phyloP scores from a whole-genome alignment of 2,113 vertebrate species.

The Oxyruncus cristatus region DNA sequence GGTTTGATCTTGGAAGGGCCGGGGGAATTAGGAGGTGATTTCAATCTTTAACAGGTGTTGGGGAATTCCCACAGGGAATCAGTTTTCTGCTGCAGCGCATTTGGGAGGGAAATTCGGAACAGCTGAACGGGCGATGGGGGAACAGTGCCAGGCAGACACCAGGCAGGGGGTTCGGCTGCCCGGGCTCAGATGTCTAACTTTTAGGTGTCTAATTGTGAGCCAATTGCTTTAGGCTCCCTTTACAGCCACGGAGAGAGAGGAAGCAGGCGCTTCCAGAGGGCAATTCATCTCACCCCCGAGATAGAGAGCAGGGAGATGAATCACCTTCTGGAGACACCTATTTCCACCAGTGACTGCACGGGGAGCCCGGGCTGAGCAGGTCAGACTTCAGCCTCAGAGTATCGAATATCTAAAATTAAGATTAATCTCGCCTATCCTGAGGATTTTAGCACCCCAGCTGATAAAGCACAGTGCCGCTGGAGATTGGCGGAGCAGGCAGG shows the following conservation, averaged over 20 bases:
- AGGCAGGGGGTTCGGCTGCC: constrained; percentile 1
- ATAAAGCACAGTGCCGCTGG: not conserved
- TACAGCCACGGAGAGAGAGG: not conserved
- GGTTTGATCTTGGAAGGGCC: not conserved
- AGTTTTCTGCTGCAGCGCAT: not conserved
- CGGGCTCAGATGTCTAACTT: not conserved
- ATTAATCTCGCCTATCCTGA: not conserved
- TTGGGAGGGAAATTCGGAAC: constrained; percentile 12
- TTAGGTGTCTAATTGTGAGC: constrained; percentile 1
- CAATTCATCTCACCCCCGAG: not conserved
- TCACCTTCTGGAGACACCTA: not conserved
- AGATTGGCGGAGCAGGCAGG: not conserved
- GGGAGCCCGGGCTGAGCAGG: not conserved
- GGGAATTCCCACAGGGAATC: constrained; percentile 26
- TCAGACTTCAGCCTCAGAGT: not conserved
- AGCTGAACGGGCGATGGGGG: not conserved
- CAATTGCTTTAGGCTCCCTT: constrained; percentile 45
- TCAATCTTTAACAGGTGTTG: not conserved
- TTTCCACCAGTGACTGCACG: not conserved
- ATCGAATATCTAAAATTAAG: not conserved
- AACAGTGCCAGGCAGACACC: not conserved
- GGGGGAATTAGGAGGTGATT: not conserved
- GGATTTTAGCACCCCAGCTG: not conserved
- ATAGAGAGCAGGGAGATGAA: not conserved
- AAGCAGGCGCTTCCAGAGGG: constrained; percentile 47